Evolutionary conservation across 2,797 vertebrate species (phyloP), one percentile per base, ranked within the genome.

Genomic region (Myripristis murdjan): DNA sequence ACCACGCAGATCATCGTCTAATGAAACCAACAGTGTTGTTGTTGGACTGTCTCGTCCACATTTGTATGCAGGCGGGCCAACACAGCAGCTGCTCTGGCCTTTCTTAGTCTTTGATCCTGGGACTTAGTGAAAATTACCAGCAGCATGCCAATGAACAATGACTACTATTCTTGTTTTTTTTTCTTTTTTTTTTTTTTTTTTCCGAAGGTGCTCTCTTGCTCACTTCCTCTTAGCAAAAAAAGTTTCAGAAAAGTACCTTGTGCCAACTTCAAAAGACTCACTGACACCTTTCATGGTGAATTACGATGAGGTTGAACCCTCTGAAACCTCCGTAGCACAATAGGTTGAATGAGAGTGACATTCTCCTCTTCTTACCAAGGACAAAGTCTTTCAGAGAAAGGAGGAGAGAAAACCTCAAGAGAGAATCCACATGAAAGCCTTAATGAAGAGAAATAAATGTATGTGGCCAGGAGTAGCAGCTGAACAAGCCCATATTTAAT

Each of bases 81-180:
- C 8, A 22, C 18, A 12, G 18, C 54, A 53, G 61, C 37, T 59
- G 47, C 54, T 46, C 54, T 46, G 33, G 33, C 43, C 33, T 72
- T 48, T 68, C 20, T 41, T 49, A 12, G 24, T 33, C 43, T 81
- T 73, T 81, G 78, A 81, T 73, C 58, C 64, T 26, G 49, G 22
- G 44, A 69, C 64, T 52, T 56, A 28, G 58, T n/a, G 55, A 46
- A 60, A 60, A 66, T 73, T 55, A 72, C 72, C 63, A 55, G 53
- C 66, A 62, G 71, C 63, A 76, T 69, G 54, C 39, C 71, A 61
- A 67, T 67, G 71, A 64, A 76, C 73, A 64, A 65, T 76, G 64
- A 73, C 58, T 54, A 68, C 12, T 12, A 20, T 54, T 23, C 6
- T 65, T n/a, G n/a, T n/a, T n/a, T n/a, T n/a, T n/a, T n/a, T n/a